phyloP scores from a whole-genome alignment of 1,140 invertebrate species.

The Eurytemora carolleeae region DNA sequence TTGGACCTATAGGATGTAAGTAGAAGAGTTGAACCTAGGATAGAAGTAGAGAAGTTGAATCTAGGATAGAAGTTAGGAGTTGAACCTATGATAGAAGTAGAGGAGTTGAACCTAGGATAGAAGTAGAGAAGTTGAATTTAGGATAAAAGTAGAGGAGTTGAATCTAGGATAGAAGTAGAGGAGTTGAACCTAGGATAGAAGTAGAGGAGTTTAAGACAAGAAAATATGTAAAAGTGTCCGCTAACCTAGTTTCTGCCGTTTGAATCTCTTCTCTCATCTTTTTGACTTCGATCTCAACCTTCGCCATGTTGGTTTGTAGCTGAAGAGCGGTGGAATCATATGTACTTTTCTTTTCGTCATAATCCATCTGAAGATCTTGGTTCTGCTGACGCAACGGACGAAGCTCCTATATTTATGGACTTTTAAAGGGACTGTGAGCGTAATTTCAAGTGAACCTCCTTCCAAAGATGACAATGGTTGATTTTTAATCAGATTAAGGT shows the following conservation, averaged over 20 bases:
- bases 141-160: not conserved
- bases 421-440: no score
- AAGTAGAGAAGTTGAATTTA: not conserved
- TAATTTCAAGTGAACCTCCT: no score
- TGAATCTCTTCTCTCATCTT: slow-evolving; percentile 19
- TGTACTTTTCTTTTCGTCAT: slow-evolving; percentile 35
- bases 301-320: slow-evolving; percentile 34
- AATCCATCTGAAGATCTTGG: slow-evolving; percentile 34
- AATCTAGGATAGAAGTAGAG: not conserved
- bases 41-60: no score
- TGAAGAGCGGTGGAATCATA: slow-evolving; percentile 35
- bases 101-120: not conserved
- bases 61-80: not conserved
- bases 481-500: slow-evolving; percentile 16
- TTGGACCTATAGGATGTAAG: no score
- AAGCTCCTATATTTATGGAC: slow-evolving; percentile 31
- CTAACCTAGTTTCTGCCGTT: slow-evolving; percentile 18
- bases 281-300: slow-evolving; percentile 29
- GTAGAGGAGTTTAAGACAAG: no score
- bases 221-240: no score
- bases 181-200: no score
- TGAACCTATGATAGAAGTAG: not conserved
- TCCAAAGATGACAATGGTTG: slow-evolving; percentile 13
- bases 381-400: slow-evolving; percentile 33
- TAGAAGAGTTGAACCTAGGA: no score